Base-by-base conservation (phyloP, 1,140 invertebrate genomes). In the Diploscapter pachys region DNA sequence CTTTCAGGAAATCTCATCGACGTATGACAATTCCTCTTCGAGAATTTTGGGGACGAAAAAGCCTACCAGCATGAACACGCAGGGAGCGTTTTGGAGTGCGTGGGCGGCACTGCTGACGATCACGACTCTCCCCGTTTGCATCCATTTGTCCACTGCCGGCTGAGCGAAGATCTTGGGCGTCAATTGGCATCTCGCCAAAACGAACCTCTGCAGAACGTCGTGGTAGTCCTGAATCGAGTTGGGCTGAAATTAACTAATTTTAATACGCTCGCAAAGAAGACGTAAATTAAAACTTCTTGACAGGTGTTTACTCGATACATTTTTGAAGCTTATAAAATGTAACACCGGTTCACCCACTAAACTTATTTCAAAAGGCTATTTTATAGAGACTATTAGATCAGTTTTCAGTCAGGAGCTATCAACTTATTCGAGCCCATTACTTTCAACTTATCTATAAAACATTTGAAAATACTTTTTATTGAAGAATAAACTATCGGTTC, bases 41-140 rank as follows among this genome's bases (percentile, higher is more conserved):
- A 76, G 73, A 8, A 76, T 52, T 62, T 52, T 51, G 48, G 49
- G 31, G 31, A 31, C 31, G 31, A 31, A 31, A 31, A 31, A 31
- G 31, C 31, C 31, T 31, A 31, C 31, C 31, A 31, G 31, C 31
- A 31, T 31, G 31, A 31, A 31, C 31, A 31, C 31, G 31, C 31
- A 31, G 31, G 31, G 31, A 31, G 31, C 31, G 31, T 66, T 66
- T 48, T 78, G 55, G n/a, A 76, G 51, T 50, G 49, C 5, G 3
- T 77, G 73, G 4, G 52, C 9, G 4, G 72, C 72, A 49, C 54
- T 52, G 13, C 62, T 53, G 72, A 76, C 13, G 57, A 76, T 64
- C 9, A 76, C 52, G 48, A 76, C 74, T 52, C 75, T 71, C 5
- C 75, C 75, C 9, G 57, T 8, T 5, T 8, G 54, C 5, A 76